Base-by-base conservation (phyloP, 64 coral and sea anemone species). In the Orbicella faveolata region DNA sequence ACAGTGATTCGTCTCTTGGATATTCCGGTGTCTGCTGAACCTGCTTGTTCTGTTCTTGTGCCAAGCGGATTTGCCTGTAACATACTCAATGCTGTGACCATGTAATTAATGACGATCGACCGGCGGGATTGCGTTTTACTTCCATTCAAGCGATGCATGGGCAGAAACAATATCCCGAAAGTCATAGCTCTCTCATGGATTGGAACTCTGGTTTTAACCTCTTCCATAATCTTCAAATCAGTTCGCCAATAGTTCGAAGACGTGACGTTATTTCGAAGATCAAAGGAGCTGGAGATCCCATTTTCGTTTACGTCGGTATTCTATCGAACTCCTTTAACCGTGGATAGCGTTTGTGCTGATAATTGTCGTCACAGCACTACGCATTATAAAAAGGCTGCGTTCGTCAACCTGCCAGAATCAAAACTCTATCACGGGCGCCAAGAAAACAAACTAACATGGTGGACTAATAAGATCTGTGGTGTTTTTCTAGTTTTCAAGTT, bases 41-140 rank as follows among this genome's bases (percentile, higher is more conserved):
- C 4, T 26, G 73, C 30, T 16, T 75, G 25, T 4, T 11, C 6
- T 75, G 34, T 75, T 33, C 9, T 33, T 1, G 33, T 33, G 14
- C n/a, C 73, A 75, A 75, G 25, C 33, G 33, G 25, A 3, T 75
- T 75, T 16, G 26, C 13, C 34, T 75, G 73, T 16, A 26, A 9
- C 10, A 16, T 34, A 12, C 23, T 75, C 14, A 75, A 75, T 75
- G 9, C 34, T 35, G n/a, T 75, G 73, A 75, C 73, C 30, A 9
- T 75, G 36, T 75, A 34, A 6, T 33, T 75, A 9, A 75, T 75
- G 73, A 34, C 73, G 16, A 75, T 75, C 33, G 73, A 75, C 33
- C 73, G 73, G 36, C 73, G 36, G 33, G 73, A 75, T 35, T 75
- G 73, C 34, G 73, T 75, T 75, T 75, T 75, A 33, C 73, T 34